Conservation (phyloP, 2,113 vertebrate species). For the Ascaphus truei region DNA sequence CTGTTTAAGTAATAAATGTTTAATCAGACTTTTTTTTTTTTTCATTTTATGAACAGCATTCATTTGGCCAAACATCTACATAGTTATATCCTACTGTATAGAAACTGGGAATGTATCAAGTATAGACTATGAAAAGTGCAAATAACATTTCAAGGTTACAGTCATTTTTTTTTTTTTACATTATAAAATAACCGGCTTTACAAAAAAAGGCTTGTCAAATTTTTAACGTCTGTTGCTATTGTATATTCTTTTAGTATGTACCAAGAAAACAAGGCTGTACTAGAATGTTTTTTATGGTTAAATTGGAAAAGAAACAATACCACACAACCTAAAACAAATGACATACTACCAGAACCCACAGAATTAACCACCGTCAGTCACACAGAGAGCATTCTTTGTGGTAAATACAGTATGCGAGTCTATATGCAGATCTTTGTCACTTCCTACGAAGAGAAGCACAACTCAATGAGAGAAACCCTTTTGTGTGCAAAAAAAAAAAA, state of each 20-base stretch:
- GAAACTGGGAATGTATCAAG: slow-evolving; percentile 99
- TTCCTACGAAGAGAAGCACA: background rate
- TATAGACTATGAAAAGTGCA: slow-evolving; percentile 99
- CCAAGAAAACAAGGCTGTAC: slow-evolving; percentile 78
- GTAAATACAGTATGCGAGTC: background rate
- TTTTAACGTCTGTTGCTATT: slow-evolving; percentile 69
- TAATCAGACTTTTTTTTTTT: slow-evolving; percentile 74
- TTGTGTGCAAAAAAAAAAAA: background rate
- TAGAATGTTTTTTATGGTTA: slow-evolving; percentile 39
- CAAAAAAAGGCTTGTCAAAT: slow-evolving; percentile 89
- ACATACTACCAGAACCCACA: slow-evolving; percentile 54
- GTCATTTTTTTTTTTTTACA: slow-evolving; percentile 72
- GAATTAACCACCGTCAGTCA: slow-evolving; percentile 56
- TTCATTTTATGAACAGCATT: slow-evolving; percentile 81
- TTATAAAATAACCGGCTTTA: slow-evolving; percentile 94
- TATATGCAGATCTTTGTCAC: background rate
- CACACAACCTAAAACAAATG: slow-evolving; percentile 56
- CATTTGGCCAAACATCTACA: slow-evolving; percentile 95
- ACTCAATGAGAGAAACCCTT: background rate
- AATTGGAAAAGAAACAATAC: slow-evolving; percentile 21
- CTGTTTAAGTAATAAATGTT: slow-evolving; percentile 80
- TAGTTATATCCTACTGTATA: slow-evolving; percentile 76
- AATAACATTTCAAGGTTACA: slow-evolving; percentile 98
- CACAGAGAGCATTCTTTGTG: slow-evolving; percentile 57
- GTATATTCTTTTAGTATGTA: slow-evolving; percentile 67